Percentiles rank a stretch among this genome's conserved stretches.
Evolutionary conservation across 2,888 invertebrate species (phyloP).

Genomic region (Rapana venosa): DNA sequence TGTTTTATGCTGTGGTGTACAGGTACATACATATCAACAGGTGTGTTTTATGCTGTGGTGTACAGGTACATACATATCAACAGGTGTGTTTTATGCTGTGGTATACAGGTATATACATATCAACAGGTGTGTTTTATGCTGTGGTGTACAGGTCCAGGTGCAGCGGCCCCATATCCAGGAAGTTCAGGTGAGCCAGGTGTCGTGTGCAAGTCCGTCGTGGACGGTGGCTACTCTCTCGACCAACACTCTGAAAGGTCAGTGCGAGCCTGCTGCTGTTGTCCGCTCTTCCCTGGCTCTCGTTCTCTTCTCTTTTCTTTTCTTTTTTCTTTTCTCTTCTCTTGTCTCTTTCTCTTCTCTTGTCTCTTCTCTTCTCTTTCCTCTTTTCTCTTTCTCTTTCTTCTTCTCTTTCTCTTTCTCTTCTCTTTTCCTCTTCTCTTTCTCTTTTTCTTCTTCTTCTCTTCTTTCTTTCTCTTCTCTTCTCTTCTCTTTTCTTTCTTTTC

Average conservation of each 20-base stretch:
- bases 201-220: slow-evolving; percentile 76
- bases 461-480: no score
- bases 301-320: no score
- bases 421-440: background rate
- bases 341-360: no score
- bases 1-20: no score
- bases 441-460: background rate
- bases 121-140: no score
- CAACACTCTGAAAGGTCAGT: slow-evolving; percentile 54
- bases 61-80: no score
- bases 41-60: no score
- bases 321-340: no score
- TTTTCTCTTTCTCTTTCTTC: background rate
- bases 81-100: background rate
- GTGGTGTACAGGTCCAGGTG: slow-evolving; percentile 60
- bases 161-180: slow-evolving; percentile 69
- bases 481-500: no score
- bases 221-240: slow-evolving; percentile 65
- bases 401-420: background rate
- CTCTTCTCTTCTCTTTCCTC: background rate
- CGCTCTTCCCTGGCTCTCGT: background rate
- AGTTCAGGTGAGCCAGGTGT: slow-evolving; percentile 74
- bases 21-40: no score
- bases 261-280: background rate
- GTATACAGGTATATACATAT: slow-evolving; percentile 50